A percentile compares a stretch with the other conserved stretches of the same genome.
phyloP scores from a whole-genome alignment of 2,797 vertebrate genomes.

The Florisuga fusca region DNA sequence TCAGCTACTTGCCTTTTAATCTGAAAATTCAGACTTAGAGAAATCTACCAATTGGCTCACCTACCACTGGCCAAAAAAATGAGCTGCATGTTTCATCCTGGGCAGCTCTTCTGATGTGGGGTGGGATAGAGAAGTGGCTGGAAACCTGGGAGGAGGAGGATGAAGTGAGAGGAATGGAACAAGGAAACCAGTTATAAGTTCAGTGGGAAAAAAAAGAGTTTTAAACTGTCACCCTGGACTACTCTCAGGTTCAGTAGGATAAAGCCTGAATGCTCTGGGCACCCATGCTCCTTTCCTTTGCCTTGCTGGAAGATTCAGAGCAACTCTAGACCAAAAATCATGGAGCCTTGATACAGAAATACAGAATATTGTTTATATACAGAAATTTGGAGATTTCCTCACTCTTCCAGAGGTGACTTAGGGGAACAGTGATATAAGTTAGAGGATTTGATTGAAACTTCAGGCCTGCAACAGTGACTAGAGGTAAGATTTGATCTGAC shows the following conservation, averaged over 20 bases:
- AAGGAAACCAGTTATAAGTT: background rate
- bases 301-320: background rate
- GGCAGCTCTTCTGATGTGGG: rapidly evolving
- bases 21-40: background rate
- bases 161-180: background rate
- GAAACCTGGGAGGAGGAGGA: background rate
- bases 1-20: background rate
- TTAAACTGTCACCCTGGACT: background rate
- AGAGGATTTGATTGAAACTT: background rate
- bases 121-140: background rate
- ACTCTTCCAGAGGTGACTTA: background rate
- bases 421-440: background rate
- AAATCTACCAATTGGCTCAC: background rate
- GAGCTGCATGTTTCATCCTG: rapidly evolving
- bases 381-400: background rate
- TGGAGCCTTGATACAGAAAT: background rate
- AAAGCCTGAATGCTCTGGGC: background rate
- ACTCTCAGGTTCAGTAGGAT: background rate
- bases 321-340: background rate
- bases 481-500: background rate
- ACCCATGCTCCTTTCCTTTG: background rate
- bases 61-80: background rate
- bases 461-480: background rate
- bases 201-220: background rate
- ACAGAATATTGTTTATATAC: background rate